phyloP scores from a whole-genome alignment of 2,113 vertebrate genomes.

The Tenrec ecaudatus region DNA sequence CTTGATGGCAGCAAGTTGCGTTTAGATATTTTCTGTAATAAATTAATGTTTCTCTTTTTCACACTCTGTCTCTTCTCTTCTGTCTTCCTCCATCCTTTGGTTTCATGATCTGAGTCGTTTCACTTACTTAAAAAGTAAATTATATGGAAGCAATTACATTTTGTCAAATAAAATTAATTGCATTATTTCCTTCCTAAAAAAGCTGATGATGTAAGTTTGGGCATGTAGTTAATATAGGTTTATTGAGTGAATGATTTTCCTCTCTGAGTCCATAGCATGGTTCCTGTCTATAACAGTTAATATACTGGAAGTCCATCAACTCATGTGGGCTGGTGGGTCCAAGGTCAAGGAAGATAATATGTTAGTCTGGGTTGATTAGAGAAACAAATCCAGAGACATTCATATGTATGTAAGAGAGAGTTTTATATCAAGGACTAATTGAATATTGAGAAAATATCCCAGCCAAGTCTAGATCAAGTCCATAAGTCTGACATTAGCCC shows the following conservation, averaged over 20 bases:
- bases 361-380: too few relatives aligned
- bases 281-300: background rate
- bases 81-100: background rate
- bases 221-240: background rate
- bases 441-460: too few relatives aligned
- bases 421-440: too few relatives aligned
- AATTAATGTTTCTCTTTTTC: background rate
- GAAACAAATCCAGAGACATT: too few relatives aligned
- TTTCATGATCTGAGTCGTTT: conserved; percentile 30
- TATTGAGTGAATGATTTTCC: background rate
- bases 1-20: too few relatives aligned
- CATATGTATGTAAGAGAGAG: too few relatives aligned
- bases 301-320: too few relatives aligned
- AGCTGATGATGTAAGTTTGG: background rate
- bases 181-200: conserved; percentile 40
- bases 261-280: background rate
- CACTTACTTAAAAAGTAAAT: conserved; percentile 13
- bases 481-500: too few relatives aligned
- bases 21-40: conserved; percentile 7
- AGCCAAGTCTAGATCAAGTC: too few relatives aligned
- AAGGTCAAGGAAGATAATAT: too few relatives aligned
- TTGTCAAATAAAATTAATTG: background rate
- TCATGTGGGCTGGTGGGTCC: too few relatives aligned
- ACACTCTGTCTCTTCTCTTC: background rate
- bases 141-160: conserved; percentile 5